Evolutionary conservation across 2,888 invertebrate genomes (phyloP), one percentile per base, ranked within the genome.

Genomic region (Macaria notata): DNA sequence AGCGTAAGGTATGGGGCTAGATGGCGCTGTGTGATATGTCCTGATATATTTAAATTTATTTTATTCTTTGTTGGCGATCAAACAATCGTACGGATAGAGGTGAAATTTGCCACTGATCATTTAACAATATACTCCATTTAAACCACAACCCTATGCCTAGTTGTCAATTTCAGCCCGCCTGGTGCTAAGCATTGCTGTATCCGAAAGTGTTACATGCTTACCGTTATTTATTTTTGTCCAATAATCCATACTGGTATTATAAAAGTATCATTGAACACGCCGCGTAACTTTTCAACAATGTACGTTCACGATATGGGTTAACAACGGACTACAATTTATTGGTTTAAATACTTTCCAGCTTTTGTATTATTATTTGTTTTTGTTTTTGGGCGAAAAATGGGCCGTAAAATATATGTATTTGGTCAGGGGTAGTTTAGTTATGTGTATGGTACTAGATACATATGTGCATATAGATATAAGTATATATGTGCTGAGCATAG

Each of bases 241-340:
- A 4, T 4, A 31, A 31, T 38, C 33, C 54, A 46, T 59, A 51
- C 59, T 55, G 54, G 6, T 6, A 8, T 42, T 31, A 31, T 43
- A 39, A 8, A 7, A 4, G 9, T 45, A 9, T 33, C 30, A 9
- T 30, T 29, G 46, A 9, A 9, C 33, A 50, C 54, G 46, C 38
- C 50, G 54, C 59, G 51, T 59, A 59, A 59, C 54, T 59, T 59
- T 55, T 48, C 45, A 59, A 59, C 59, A 59, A 59, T 52, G 54
- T 54, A 55, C 59, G 48, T 31, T 45, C 54, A 36, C 48, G 59
- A 59, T 59, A 55, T 48, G 46, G 59, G 47, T 54, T 58, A 58
- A 54, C 59, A 59, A 55, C 54, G 48, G 45, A 9, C 33, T 33
- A 55, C 48, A 54, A 45, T 59, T 59, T 59, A 59, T 55, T 52